These are phyloP conservation scores for Teleogryllus oceanicus DNA, from an alignment of 2,888 invertebrate species.

Conservation along the genomic window DNA sequence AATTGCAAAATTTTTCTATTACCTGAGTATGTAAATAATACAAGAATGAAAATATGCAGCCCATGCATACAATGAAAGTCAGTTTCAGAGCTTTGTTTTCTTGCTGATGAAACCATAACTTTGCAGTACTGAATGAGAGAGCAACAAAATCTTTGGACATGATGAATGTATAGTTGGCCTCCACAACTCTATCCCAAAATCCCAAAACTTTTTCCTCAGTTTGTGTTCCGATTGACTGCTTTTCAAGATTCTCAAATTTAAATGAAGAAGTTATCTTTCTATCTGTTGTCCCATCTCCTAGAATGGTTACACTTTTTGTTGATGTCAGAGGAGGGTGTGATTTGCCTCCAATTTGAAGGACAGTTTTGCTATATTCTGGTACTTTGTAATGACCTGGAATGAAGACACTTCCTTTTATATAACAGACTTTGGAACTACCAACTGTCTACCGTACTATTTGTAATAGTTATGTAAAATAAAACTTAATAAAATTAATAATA, in stretches of 20 bases:
- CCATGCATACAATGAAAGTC: conserved; percentile 62
- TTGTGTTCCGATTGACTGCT: conserved; percentile 54
- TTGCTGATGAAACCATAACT: conserved; percentile 68
- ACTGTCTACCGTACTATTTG: too few relatives aligned
- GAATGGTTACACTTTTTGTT: conserved; percentile 24
- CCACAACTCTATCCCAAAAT: conserved; percentile 27
- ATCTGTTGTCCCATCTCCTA: conserved; percentile 40
- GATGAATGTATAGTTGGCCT: conserved; percentile 29
- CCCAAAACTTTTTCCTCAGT: conserved; percentile 54
- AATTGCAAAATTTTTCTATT: conserved; percentile 37
- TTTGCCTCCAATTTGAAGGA: conserved; percentile 46
- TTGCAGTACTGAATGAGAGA: conserved; percentile 47
- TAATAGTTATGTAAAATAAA: background rate
- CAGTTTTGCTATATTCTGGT: conserved; percentile 55
- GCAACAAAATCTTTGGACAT: conserved; percentile 30
- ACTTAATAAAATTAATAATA: background rate
- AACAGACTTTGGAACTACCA: too few relatives aligned
- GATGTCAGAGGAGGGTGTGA: conserved; percentile 49
- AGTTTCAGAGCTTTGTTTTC: conserved; percentile 73
- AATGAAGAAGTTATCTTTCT: conserved; percentile 41
- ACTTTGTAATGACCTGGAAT: conserved; percentile 65
- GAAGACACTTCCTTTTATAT: background rate
- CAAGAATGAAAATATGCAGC: conserved; percentile 67
- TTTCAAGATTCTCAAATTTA: background rate
- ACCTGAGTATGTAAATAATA: conserved; percentile 74